Evolutionary conservation across 2,888 invertebrate genomes (phyloP).

Genomic region (Drosophila buzzatii): DNA sequence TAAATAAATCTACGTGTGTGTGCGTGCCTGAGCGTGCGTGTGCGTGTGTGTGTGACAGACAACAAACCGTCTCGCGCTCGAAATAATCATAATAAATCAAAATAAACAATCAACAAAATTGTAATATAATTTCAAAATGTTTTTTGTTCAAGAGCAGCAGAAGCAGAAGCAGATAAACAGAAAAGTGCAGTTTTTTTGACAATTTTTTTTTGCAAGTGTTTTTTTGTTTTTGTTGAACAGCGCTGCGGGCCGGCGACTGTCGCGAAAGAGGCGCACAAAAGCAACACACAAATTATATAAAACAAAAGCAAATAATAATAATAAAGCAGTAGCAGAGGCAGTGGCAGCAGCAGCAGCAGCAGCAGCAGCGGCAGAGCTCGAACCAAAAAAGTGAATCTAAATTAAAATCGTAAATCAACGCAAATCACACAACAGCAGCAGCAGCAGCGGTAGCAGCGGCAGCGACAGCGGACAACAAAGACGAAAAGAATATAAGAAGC

Average conservation of each 20-base stretch:
- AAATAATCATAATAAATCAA: constrained; percentile 18
- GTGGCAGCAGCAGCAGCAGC: neutral
- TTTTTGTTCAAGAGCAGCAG: neutral
- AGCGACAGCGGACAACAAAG: constrained; percentile 3
- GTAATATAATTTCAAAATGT: neutral
- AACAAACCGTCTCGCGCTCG: constrained; percentile 55
- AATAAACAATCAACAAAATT: constrained; percentile 26
- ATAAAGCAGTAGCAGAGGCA: neutral
- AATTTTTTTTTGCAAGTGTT: constrained; percentile 47
- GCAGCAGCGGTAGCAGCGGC: constrained; percentile 14
- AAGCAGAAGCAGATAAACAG: neutral
- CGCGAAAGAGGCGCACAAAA: constrained; percentile 45
- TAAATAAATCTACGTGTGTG: constrained; percentile 1
- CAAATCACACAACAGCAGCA: constrained; percentile 35
- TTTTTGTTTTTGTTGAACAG: constrained; percentile 21
- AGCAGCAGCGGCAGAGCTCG: constrained; percentile 6
- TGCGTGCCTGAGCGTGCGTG: constrained; percentile 20
- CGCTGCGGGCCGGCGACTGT: constrained; percentile 58
- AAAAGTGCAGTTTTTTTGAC: constrained; percentile 40
- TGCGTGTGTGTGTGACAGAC: constrained; percentile 39
- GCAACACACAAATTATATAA: constrained; percentile 47
- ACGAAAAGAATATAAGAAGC: neutral
- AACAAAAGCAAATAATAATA: constrained; percentile 29
- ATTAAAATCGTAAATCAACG: constrained; percentile 61
- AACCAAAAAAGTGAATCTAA: constrained; percentile 44